Conservation (phyloP, 2,113 vertebrate genomes). For the Nothoprocta perdicaria region DNA sequence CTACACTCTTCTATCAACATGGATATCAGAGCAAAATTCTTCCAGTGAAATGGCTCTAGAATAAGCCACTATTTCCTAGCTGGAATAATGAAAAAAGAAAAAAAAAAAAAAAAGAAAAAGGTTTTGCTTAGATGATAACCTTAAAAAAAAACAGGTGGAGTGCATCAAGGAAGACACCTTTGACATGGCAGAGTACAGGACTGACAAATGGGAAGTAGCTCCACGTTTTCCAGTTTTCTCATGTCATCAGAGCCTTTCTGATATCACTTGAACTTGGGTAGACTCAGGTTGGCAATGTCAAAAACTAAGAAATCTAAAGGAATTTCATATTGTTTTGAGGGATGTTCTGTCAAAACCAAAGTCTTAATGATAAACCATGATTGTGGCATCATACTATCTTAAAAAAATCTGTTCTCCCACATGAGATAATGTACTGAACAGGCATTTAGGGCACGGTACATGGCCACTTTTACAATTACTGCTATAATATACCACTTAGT, state of each 20-base stretch:
- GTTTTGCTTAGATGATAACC: background rate
- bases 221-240: background rate
- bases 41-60: background rate
- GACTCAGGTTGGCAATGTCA: background rate
- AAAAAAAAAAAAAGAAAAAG: background rate
- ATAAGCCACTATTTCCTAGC: background rate
- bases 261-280: background rate
- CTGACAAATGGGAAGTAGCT: background rate
- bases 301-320: background rate
- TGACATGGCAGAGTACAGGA: background rate
- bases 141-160: background rate
- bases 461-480: background rate
- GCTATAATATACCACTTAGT: background rate
- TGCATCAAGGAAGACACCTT: background rate
- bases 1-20: rapidly evolving
- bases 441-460: background rate
- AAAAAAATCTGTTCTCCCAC: background rate
- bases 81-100: no score
- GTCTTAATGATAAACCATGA: background rate
- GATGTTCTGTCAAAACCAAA: background rate
- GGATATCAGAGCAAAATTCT: background rate
- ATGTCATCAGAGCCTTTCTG: background rate
- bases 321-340: background rate
- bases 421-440: background rate
- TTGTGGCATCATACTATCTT: background rate